Evolutionary conservation across 2,797 vertebrate species (phyloP).

Genomic region (Anabacerthia variegaticeps): DNA sequence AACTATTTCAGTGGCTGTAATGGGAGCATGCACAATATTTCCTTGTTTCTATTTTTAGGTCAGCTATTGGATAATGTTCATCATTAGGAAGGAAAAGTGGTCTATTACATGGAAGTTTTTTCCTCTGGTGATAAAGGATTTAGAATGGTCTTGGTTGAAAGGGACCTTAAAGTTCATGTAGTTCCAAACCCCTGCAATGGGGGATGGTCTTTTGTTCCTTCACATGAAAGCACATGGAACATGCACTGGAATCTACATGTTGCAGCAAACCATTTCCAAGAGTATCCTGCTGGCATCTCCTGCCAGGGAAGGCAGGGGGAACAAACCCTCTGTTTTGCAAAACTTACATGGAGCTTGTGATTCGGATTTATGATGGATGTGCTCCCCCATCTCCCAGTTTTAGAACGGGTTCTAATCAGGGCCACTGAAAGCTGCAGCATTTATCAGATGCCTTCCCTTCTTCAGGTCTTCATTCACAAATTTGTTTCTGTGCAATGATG

Average conservation of each 20-base stretch:
- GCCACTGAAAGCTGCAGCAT: neutral
- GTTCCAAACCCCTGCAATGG: neutral
- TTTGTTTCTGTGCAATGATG: neutral
- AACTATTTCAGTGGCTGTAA: conserved; percentile 43
- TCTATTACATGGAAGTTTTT: neutral
- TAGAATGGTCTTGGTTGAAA: neutral
- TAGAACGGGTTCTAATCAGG: neutral
- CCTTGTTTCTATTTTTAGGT: conserved; percentile 55
- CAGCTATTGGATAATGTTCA: conserved; percentile 26
- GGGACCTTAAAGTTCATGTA: neutral
- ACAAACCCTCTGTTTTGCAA: neutral
- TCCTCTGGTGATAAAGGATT: neutral
- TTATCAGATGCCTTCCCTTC: neutral
- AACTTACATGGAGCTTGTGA: neutral
- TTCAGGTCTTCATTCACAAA: conserved; percentile 60
- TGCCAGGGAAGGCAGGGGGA: neutral
- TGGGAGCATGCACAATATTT: conserved; percentile 1
- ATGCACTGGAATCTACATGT: neutral
- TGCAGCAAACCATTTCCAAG: neutral
- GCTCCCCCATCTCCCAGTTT: neutral
- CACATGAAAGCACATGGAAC: neutral
- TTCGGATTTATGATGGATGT: neutral
- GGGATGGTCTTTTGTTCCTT: neutral
- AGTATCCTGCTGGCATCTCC: neutral
- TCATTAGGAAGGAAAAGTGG: neutral